Evolutionary conservation across 2,888 invertebrate species (phyloP).

Genomic region (Andricus curvator): DNA sequence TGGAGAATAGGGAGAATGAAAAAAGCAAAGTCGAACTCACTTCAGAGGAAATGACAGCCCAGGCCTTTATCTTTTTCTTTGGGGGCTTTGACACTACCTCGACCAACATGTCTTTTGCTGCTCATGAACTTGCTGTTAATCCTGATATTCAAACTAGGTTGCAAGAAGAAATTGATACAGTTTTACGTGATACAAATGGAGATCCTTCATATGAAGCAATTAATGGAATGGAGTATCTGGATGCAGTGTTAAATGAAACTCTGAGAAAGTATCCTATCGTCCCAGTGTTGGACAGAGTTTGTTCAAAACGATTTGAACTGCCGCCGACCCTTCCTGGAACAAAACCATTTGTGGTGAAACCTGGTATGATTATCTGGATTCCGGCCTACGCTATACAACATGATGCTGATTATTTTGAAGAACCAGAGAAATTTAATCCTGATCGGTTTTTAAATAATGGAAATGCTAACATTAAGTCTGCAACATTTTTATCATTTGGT

Average conservation of each 20-base stretch:
- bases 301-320: slow-evolving; percentile 79
- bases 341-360: slow-evolving; percentile 59
- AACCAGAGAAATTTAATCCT: slow-evolving; percentile 52
- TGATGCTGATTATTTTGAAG: slow-evolving; percentile 45
- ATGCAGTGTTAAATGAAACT: slow-evolving; percentile 70
- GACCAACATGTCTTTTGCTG: slow-evolving; percentile 64
- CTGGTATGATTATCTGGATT: slow-evolving; percentile 68
- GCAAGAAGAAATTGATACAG: slow-evolving; percentile 67
- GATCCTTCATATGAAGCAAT: slow-evolving; percentile 64
- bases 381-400: slow-evolving; percentile 47
- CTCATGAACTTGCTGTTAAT: slow-evolving; percentile 65
- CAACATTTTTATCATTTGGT: slow-evolving; percentile 74
- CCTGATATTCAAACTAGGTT: slow-evolving; percentile 64
- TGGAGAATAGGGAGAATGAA: slow-evolving; percentile 74
- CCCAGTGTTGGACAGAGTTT: slow-evolving; percentile 79
- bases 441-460: slow-evolving; percentile 46
- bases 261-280: slow-evolving; percentile 74
- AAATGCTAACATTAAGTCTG: slow-evolving; percentile 46
- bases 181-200: slow-evolving; percentile 54
- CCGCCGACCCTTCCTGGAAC: slow-evolving; percentile 65
- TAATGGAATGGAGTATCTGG: slow-evolving; percentile 66
- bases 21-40: slow-evolving; percentile 26
- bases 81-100: slow-evolving; percentile 46
- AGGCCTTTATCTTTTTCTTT: slow-evolving; percentile 69
- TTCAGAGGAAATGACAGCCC: too few species aligned